A percentile compares a stretch with the other conserved stretches of the same genome.
Evolutionary conservation across 1,140 invertebrate species (phyloP).

Genomic region (Drosophila pseudoobscura): DNA sequence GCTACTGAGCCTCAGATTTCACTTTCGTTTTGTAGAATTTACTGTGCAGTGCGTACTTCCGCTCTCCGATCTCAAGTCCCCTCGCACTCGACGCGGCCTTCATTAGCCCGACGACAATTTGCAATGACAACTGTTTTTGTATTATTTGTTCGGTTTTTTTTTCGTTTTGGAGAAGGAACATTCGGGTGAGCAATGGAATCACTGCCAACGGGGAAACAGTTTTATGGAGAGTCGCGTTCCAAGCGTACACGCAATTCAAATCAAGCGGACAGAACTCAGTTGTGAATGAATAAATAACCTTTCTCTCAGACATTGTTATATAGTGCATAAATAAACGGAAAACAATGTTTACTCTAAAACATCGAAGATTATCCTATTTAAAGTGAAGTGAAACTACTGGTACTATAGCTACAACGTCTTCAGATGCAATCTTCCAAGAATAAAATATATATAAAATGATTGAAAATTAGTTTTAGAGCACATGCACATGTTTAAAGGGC

Average conservation of each 20-base stretch:
- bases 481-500: no score
- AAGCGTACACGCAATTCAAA: slow-evolving; percentile 59
- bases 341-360: slow-evolving; percentile 3
- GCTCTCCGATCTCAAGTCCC: slow-evolving; percentile 39
- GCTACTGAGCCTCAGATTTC: slow-evolving; percentile 46
- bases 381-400: no score
- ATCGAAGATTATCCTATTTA: no score
- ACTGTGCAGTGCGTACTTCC: slow-evolving; percentile 75
- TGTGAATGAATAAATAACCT: background rate
- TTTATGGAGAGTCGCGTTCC: slow-evolving; percentile 64
- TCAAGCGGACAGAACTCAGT: slow-evolving; percentile 32
- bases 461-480: no score
- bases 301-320: background rate
- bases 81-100: slow-evolving; percentile 50
- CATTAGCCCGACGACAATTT: slow-evolving; percentile 77
- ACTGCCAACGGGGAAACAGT: slow-evolving; percentile 61
- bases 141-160: slow-evolving; percentile 50
- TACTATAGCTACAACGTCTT: no score
- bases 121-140: slow-evolving; percentile 64
- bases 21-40: slow-evolving; percentile 70
- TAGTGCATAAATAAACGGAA: background rate
- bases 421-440: no score
- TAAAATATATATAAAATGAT: no score
- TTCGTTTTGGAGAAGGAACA: slow-evolving; percentile 70
- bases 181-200: slow-evolving; percentile 61